phyloP scores from a whole-genome alignment of 2,888 invertebrate genomes.

The Idaea dimidiata region DNA sequence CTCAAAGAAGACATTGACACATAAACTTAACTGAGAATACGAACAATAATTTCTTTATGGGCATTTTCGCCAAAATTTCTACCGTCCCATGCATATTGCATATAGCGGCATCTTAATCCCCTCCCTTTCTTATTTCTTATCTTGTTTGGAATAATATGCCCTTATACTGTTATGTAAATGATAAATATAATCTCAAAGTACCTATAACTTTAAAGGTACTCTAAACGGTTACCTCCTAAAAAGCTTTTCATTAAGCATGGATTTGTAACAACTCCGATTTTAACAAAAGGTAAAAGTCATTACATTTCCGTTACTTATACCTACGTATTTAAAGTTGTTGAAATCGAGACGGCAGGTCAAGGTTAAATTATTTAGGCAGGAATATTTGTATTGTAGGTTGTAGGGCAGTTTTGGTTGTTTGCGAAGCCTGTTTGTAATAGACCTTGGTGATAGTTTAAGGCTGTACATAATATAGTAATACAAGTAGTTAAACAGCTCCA shows the following conservation, averaged over 20 bases:
- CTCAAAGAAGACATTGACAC: no score
- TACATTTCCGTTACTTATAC: neutral
- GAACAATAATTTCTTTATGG: no score
- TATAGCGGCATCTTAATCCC: no score
- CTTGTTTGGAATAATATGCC: no score
- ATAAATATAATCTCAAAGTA: neutral
- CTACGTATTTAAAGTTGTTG: neutral
- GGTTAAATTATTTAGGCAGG: conserved; percentile 8
- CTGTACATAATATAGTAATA: conserved; percentile 12
- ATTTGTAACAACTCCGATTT: neutral
- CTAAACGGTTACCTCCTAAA: neutral
- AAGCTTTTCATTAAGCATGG: neutral
- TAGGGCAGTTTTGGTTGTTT: neutral
- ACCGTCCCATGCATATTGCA: no score
- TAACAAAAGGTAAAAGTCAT: neutral
- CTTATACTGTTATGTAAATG: no score
- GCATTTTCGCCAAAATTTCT: no score
- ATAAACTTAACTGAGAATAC: no score
- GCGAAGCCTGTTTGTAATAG: conserved; percentile 3
- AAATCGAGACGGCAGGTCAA: conserved; percentile 22
- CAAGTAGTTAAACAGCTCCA: neutral
- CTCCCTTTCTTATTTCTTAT: no score
- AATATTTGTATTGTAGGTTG: neutral
- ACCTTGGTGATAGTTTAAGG: conserved; percentile 10
- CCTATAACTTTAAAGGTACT: neutral